These are phyloP conservation scores for Drosophila mimica DNA, from an alignment of 2,888 invertebrate genomes.

Conservation along the genomic window DNA sequence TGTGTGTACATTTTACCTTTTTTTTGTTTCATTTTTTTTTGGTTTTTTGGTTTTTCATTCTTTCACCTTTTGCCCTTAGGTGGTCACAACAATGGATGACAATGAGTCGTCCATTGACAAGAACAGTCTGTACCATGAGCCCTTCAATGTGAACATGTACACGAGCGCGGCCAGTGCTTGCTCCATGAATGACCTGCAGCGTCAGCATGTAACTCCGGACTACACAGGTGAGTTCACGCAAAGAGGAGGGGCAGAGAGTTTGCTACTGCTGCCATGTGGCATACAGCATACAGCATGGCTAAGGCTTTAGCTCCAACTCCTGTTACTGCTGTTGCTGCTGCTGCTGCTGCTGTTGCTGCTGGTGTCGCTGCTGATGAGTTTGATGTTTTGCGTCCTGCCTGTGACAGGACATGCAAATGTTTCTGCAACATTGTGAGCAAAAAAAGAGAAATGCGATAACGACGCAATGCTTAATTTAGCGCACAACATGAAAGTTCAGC, in stretches of 20 bases:
- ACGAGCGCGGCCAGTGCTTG: conserved; percentile 85
- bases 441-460: conserved; percentile 44
- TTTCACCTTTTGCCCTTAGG: conserved; percentile 75
- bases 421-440: conserved; percentile 39
- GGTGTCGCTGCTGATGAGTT: conserved; percentile 76
- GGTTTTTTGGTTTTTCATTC: conserved; percentile 4
- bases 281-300: conserved; percentile 54
- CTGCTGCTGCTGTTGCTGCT: conserved; percentile 31
- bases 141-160: conserved; percentile 86
- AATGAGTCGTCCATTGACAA: conserved; percentile 85
- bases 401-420: conserved; percentile 80
- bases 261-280: conserved; percentile 39
- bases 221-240: conserved; percentile 86
- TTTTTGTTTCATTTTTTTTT: conserved; percentile 9
- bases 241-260: conserved; percentile 38
- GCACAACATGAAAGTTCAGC: conserved; percentile 69
- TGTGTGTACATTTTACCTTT: conserved; percentile 27
- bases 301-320: conserved; percentile 20
- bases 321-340: not conserved
- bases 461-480: conserved; percentile 78
- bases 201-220: conserved; percentile 86
- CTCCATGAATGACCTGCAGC: conserved; percentile 85
- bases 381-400: conserved; percentile 76
- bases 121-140: conserved; percentile 86
- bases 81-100: conserved; percentile 84